Percentiles rank a stretch among this genome's conserved stretches.
Conservation (phyloP, 2,113 vertebrate species). For the Myiozetetes cayanensis region DNA sequence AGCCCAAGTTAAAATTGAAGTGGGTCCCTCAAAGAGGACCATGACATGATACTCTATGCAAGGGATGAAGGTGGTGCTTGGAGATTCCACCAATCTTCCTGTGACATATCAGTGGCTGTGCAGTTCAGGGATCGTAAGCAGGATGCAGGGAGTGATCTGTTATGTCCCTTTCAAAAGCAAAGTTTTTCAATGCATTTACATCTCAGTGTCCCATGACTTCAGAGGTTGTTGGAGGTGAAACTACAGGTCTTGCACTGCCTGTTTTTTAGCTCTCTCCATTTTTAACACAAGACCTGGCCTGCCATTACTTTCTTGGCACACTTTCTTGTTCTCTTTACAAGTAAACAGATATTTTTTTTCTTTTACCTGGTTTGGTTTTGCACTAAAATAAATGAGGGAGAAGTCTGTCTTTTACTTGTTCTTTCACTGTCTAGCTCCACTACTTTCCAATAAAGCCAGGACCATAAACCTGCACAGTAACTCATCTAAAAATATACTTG, state of each 20-base stretch:
- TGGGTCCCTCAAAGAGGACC: not conserved
- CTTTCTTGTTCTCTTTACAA: not conserved
- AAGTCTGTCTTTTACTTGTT: not conserved
- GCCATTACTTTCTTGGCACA: not conserved
- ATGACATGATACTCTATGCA: not conserved
- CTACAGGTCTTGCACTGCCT: not conserved
- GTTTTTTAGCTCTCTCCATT: not conserved
- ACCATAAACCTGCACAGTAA: not conserved
- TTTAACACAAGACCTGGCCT: not conserved
- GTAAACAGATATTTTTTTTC: not conserved
- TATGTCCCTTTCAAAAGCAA: not conserved
- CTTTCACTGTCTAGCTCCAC: not conserved
- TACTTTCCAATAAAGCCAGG: not conserved
- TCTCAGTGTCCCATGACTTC: not conserved
- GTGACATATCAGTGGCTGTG: not conserved
- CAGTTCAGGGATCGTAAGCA: not conserved
- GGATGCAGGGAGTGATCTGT: not conserved
- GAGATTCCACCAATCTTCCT: not conserved
- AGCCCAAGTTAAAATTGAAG: not conserved
- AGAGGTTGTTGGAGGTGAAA: not conserved
- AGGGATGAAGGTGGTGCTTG: not conserved
- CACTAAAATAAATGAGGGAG: not conserved
- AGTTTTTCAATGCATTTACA: not conserved
- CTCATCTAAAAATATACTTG: not conserved
- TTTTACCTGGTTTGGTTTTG: not conserved